phyloP scores from a whole-genome alignment of 2,888 invertebrate genomes.

The Drosophila nr. perissopoda region DNA sequence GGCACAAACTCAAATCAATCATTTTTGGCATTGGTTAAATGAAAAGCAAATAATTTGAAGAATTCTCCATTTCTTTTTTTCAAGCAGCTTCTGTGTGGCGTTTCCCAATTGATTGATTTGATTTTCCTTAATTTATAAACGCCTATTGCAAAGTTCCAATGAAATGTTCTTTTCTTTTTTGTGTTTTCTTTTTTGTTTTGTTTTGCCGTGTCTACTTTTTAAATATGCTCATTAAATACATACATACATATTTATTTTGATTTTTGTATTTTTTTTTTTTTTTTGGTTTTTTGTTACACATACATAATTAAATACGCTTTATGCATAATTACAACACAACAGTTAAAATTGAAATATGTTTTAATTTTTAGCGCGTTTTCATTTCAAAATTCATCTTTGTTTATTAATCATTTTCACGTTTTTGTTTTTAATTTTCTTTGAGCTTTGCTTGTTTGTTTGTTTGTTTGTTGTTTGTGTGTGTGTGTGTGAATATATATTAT shows the following conservation, averaged over 20 bases:
- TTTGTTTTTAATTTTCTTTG: constrained; percentile 50
- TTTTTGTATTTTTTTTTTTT: constrained; percentile 35
- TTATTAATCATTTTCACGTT: constrained; percentile 38
- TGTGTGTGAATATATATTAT: constrained; percentile 15
- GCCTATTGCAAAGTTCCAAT: constrained; percentile 56
- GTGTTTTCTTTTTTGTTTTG: constrained; percentile 18
- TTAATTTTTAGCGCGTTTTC: constrained; percentile 59
- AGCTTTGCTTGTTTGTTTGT: constrained; percentile 67
- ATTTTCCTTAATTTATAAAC: constrained; percentile 46
- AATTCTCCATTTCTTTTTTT: constrained; percentile 35
- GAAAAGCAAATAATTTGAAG: constrained; percentile 55
- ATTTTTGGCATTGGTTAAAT: constrained; percentile 62
- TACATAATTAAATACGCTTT: constrained; percentile 77
- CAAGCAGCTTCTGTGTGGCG: constrained; percentile 66
- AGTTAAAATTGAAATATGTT: constrained; percentile 76
- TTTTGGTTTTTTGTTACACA: constrained; percentile 63
- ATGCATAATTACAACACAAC: constrained; percentile 81
- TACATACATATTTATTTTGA: constrained; percentile 51
- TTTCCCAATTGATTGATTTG: constrained; percentile 49
- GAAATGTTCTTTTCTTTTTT: constrained; percentile 46
- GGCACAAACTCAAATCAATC: constrained; percentile 52
- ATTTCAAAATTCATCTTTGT: constrained; percentile 47
- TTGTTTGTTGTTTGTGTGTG: constrained; percentile 20
- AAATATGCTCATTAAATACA: constrained; percentile 58
- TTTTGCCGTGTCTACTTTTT: constrained; percentile 69